Base-by-base conservation (phyloP, 2,797 vertebrate species). In the Cuculus canorus region DNA sequence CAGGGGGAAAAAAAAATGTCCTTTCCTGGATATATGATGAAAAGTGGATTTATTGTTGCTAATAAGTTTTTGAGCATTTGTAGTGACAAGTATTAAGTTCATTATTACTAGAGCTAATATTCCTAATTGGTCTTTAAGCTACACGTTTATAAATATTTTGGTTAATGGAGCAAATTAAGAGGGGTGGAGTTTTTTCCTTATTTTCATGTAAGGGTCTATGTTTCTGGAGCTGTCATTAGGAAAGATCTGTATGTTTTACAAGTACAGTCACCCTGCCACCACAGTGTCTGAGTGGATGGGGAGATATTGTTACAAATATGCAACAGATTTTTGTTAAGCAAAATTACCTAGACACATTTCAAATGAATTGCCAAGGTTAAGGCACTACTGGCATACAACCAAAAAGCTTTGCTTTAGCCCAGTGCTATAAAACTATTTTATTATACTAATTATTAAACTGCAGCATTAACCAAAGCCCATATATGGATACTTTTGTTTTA, bases 361-460 rank as follows among this genome's bases (percentile, higher is more conserved):
- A 92, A 79, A 88, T 76, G 13, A 68, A 88, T 93, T 84, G 19
- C 37, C 48, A 96, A 91, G 52, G 63, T 93, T 90, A 90, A 59
- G 73, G 79, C 48, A 80, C 48, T 89, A 47, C 56, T 93, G 76
- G 63, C 50, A 82, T 65, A 65, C 27, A 92, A 57, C 30, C 39
- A 84, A 92, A 95, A 93, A 32, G 8, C 17, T 22, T 64, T 66
- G 54, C 10, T 73, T 86, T 82, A 78, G 33, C 41, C 60, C 48
- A 64, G 21, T 66, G 30, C 18, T 56, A 27, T 90, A 39, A 72
- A 93, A 48, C 6, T 71, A 48, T 92, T 90, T 90, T 66, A 48
- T 35, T 28, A 60, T 64, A 94, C 88, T 66, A 84, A 88, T 85
- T 85, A 79, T 76, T 85, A 79, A 93, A 84, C 23, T 56, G 15